Conservation (phyloP, 1,140 invertebrate genomes). For the Wasmannia auropunctata region DNA sequence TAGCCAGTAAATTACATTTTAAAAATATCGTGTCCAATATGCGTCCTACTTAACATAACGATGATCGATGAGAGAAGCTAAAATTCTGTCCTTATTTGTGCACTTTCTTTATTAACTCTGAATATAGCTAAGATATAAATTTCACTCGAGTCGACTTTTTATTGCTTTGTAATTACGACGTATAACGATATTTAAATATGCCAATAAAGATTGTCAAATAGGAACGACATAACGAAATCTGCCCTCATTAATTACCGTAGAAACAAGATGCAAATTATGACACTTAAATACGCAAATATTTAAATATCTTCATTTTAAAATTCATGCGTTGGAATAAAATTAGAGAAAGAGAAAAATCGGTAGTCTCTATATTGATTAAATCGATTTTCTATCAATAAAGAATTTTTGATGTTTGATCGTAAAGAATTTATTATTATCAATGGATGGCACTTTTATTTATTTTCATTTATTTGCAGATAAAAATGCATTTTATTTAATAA, state of each 20-base stretch:
- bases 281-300: neutral
- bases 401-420: too few relatives aligned
- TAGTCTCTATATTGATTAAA: neutral
- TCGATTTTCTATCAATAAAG: neutral
- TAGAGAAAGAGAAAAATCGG: neutral
- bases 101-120: slow-evolving; percentile 2
- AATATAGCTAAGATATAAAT: neutral
- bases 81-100: slow-evolving; percentile 2
- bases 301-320: neutral
- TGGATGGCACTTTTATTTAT: too few relatives aligned
- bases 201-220: neutral
- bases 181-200: neutral
- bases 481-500: too few relatives aligned
- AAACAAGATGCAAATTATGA: neutral
- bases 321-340: neutral
- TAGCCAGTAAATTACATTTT: neutral
- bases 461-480: too few relatives aligned
- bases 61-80: neutral
- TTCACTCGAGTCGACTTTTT: neutral
- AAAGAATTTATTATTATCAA: too few relatives aligned
- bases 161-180: neutral
- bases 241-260: neutral
- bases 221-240: neutral
- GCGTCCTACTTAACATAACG: neutral
- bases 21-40: neutral